Evolutionary conservation across 2,113 vertebrate genomes (phyloP), one percentile per base, ranked within the genome.

Genomic region (Upupa epops): DNA sequence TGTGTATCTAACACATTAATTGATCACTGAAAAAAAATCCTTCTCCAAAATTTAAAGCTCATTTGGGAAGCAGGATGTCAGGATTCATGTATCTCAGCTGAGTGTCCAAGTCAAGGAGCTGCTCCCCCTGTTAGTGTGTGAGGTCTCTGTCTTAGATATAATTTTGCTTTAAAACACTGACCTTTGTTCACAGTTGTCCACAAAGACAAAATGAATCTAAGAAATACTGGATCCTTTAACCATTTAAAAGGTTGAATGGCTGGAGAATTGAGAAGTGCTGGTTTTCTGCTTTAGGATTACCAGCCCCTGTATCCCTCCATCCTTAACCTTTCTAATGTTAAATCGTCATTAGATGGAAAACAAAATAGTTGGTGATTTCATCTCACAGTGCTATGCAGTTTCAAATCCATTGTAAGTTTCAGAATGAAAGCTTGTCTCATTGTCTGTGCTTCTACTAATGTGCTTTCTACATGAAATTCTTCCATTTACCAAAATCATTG

Each of bases 31-130:
- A 66, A 64, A 17, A 11, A 20, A 51, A 13, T 19, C 1, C 79
- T 17, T 2, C 1, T 5, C 24, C 1, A 11, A 51, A 58, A 34
- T 16, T 37, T 5, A 31, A n/a, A 21, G 3, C n/a, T 15, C n/a
- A 40, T 72, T 81, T 81, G 68, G 9, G 32, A 74, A 64, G 16
- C 3, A 70, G 6, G 12, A 60, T 56, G 59, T 16, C 3, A 70
- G 6, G 12, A 60, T 56, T 74, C 36, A 7, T 17, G 14, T 40
- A n/a, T 28, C 12, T 82, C 34, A 34, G 5, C 15, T 19, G 11
- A 63, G 17, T 65, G 17, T 72, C 8, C 5, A 40, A 6, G 10
- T 63, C 70, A 48, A 75, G 0, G 0, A 52, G 3, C 40, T 85
- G 8, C 14, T 56, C n/a, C 3, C 25, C 16, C 55, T 76, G 5